Evolutionary conservation across 2,113 vertebrate species (phyloP), one percentile per base, ranked within the genome.

Genomic region (Aegithalos caudatus): DNA sequence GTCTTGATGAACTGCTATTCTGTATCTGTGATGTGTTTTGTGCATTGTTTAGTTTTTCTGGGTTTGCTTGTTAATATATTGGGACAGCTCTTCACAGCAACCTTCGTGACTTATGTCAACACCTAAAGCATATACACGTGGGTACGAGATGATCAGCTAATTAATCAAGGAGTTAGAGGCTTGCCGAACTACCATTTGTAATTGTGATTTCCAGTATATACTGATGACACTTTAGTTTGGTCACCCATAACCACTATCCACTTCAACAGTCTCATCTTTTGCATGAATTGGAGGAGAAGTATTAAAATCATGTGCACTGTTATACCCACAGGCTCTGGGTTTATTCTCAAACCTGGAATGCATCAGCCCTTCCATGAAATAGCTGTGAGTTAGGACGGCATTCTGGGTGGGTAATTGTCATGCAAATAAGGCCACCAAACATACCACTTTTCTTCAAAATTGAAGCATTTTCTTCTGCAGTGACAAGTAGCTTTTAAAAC

Each of bases 1-100:
- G 8, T 88, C 84, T 78, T 81, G 88, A 90, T 89, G 44, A 94
- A 80, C 51, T 88, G 17, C 76, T 91, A 29, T 56, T 92, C 54
- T 74, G 0, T 72, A 45, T 80, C 60, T 62, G 22, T 84, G 83
- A 78, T 88, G 56, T 58, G 42, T 88, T 40, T 79, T 92, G 71
- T 50, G 93, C 94, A 69, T 96, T 97, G 97, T 97, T 98, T 97
- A 96, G 96, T 98, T 98, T 98, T 95, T 94, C 86, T 98, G 98
- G 98, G 97, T 98, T 98, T 98, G 98, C 97, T 98, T 98, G 94
- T 98, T 98, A 97, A 97, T 97, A 84, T 96, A 94, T 97, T 95
- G 94, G 97, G 98, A 98, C 97, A 97, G 96, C 94, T 98, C 95
- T 91, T 97, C 98, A 97, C 97, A 97, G 94, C 97, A 92, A 89